Evolutionary conservation across 2,113 vertebrate genomes (phyloP).

Genomic region (Falco punctatus): DNA sequence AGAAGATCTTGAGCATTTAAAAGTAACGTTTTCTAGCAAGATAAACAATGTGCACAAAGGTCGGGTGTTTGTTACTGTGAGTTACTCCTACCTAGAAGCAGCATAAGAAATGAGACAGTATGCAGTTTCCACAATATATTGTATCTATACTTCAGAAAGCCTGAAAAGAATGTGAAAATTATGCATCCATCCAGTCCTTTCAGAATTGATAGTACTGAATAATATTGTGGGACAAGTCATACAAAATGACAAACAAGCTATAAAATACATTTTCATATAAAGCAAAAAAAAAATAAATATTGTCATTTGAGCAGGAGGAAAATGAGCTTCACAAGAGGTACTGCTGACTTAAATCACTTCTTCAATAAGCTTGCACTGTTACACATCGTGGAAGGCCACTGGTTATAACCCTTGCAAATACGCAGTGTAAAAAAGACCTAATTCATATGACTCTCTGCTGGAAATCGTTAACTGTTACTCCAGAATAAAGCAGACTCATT

Average conservation of each 20-base stretch:
- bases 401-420: background rate
- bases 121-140: background rate
- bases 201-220: background rate
- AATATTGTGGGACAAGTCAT: background rate
- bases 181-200: background rate
- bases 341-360: background rate
- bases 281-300: background rate
- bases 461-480: background rate
- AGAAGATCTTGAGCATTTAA: background rate
- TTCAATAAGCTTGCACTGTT: background rate
- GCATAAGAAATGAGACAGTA: background rate
- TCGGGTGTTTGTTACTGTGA: background rate
- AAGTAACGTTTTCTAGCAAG: background rate
- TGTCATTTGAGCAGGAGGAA: background rate
- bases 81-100: background rate
- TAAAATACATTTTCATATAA: background rate
- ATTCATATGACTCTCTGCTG: background rate
- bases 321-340: background rate
- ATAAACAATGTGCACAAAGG: background rate
- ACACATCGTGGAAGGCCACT: background rate
- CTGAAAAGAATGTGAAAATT: background rate
- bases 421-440: background rate
- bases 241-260: background rate
- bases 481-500: background rate
- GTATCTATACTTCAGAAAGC: background rate